phyloP scores from a whole-genome alignment of 1,140 invertebrate species.

The Scaptomyza pallida region DNA sequence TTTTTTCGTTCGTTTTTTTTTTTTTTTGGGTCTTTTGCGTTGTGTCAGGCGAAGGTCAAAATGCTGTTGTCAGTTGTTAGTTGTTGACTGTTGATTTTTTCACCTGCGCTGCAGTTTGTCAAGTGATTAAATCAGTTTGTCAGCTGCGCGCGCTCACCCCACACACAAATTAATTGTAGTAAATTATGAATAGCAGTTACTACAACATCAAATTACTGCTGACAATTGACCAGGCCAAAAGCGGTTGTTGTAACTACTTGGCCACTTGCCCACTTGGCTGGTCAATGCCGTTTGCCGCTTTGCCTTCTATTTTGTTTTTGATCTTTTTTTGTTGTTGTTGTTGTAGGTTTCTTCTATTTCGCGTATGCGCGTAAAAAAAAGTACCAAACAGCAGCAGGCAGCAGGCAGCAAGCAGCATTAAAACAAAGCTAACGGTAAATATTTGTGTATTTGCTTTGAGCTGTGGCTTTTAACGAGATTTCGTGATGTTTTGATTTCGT shows the following conservation, averaged over 20 bases:
- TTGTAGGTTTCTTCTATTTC: slow-evolving; percentile 28
- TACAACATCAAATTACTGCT: slow-evolving; percentile 13
- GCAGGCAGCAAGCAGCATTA: slow-evolving; percentile 20
- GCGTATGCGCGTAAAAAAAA: too few relatives aligned
- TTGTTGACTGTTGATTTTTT: slow-evolving; percentile 18
- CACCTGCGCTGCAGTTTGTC: slow-evolving; percentile 45
- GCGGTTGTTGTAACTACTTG: slow-evolving; percentile 4
- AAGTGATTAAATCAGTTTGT: slow-evolving; percentile 38
- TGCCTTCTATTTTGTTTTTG: slow-evolving; percentile 34
- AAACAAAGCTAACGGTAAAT: slow-evolving; percentile 55
- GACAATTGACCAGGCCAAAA: slow-evolving; percentile 38
- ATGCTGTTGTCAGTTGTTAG: slow-evolving; percentile 27
- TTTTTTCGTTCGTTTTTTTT: slow-evolving; percentile 1
- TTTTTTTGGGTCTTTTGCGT: slow-evolving; percentile 8
- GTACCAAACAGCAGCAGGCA: background rate
- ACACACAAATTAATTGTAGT: slow-evolving; percentile 40
- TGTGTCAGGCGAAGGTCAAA: slow-evolving; percentile 65
- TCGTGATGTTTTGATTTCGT: slow-evolving; percentile 60
- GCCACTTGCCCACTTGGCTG: slow-evolving; percentile 56
- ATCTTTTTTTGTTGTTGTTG: slow-evolving; percentile 27
- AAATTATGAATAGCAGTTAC: slow-evolving; percentile 46
- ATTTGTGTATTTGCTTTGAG: slow-evolving; percentile 49
- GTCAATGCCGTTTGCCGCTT: slow-evolving; percentile 66
- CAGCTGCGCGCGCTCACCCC: slow-evolving; percentile 6
- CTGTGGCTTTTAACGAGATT: slow-evolving; percentile 58